A percentile compares a stretch with the other conserved stretches of the same genome.
Evolutionary conservation across 37 sponge, comb jelly and placozoan species (phyloP).

Genomic region (Sycon ciliatum): DNA sequence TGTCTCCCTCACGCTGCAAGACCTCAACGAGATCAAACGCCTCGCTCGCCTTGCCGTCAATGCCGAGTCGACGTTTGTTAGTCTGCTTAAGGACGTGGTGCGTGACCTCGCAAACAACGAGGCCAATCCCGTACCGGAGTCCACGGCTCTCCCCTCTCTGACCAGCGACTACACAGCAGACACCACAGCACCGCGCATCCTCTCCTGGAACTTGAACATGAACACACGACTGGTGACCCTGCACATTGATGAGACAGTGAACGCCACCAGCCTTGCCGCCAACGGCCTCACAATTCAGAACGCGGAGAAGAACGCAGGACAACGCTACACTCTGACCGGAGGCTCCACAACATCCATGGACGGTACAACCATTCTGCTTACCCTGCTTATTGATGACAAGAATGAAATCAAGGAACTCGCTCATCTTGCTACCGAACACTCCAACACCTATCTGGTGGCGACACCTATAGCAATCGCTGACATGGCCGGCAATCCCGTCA

Average conservation of each 20-base stretch:
- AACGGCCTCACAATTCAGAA: slow-evolving; percentile 50
- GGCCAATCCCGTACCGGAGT: slow-evolving; percentile 35
- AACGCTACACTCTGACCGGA: slow-evolving; percentile 52
- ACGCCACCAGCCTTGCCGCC: slow-evolving; percentile 53
- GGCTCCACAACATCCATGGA: slow-evolving; percentile 41
- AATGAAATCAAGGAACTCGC: slow-evolving; percentile 61
- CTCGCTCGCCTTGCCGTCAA: slow-evolving; percentile 36
- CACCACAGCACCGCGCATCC: slow-evolving; percentile 43
- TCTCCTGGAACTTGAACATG: slow-evolving; percentile 56
- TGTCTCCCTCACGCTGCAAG: slow-evolving; percentile 36
- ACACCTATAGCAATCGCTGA: slow-evolving; percentile 39
- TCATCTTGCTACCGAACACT: slow-evolving; percentile 42
- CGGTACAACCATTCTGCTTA: slow-evolving; percentile 35
- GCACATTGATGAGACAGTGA: slow-evolving; percentile 65
- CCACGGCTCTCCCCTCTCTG: slow-evolving; percentile 23
- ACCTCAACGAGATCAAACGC: slow-evolving; percentile 59
- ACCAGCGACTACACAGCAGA: slow-evolving; percentile 41
- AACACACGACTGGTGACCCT: slow-evolving; percentile 42
- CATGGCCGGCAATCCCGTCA: slow-evolving; percentile 56
- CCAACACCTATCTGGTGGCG: slow-evolving; percentile 45
- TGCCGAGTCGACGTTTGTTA: slow-evolving; percentile 36
- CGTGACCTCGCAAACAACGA: slow-evolving; percentile 75
- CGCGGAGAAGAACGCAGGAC: neutral
- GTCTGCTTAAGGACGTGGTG: slow-evolving; percentile 44
- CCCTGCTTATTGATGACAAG: slow-evolving; percentile 52